Percentiles rank a stretch among this genome's conserved stretches.
phyloP scores from a whole-genome alignment of 2,797 vertebrate genomes.

The Ficedula albicollis region DNA sequence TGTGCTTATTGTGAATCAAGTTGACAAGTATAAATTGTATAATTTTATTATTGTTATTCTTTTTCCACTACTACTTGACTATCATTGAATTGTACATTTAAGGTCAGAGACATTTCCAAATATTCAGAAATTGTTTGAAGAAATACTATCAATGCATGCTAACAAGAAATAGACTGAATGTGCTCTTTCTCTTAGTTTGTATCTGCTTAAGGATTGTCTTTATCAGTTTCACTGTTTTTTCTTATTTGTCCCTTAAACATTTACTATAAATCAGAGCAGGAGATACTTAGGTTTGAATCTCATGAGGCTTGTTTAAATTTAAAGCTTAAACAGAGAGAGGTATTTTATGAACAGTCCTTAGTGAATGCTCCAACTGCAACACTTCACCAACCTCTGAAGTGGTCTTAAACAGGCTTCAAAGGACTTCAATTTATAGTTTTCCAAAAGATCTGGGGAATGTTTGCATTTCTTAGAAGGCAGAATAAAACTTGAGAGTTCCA shows the following conservation, averaged over 20 bases:
- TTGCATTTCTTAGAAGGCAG: not conserved
- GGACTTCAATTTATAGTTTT: constrained; percentile 12
- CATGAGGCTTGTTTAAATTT: constrained; percentile 22
- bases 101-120: not conserved
- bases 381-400: constrained; percentile 26
- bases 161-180: not conserved
- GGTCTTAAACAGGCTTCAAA: constrained; percentile 25
- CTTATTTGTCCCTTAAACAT: not conserved
- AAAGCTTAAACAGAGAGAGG: constrained; percentile 19
- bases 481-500: not conserved
- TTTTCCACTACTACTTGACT: constrained; percentile 5
- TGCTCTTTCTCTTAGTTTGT: not conserved
- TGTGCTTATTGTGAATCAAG: constrained; percentile 51
- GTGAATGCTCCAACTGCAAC: constrained; percentile 25
- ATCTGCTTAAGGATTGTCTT: not conserved
- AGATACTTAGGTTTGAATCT: constrained; percentile 25
- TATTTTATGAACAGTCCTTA: constrained; percentile 40
- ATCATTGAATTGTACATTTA: not conserved
- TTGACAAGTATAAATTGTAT: constrained; percentile 36
- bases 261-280: not conserved
- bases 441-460: not conserved
- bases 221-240: not conserved
- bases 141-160: not conserved
- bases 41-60: constrained; percentile 58
- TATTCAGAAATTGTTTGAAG: not conserved